A percentile compares a stretch with the other conserved stretches of the same genome.
These are phyloP conservation scores for Amblyopsis rosae DNA, from an alignment of 2,113 vertebrate species.

Conservation along the genomic window DNA sequence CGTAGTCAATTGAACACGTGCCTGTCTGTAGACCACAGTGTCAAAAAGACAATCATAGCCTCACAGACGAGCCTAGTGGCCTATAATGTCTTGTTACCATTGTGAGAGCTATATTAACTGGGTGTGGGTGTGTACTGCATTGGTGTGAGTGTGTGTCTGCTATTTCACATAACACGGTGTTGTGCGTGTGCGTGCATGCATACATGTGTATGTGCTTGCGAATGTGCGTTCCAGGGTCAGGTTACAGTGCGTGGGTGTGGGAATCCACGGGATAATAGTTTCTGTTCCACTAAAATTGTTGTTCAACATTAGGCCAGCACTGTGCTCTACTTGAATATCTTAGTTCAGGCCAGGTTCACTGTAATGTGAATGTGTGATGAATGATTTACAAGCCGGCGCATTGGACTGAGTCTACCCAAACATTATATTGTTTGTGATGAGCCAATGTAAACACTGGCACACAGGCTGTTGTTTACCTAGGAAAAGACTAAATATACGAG, in stretches of 20 bases:
- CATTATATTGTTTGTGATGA: too few species aligned
- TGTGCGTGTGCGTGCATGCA: background rate
- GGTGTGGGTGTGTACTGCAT: background rate
- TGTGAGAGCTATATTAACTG: background rate
- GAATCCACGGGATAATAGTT: conserved; percentile 45
- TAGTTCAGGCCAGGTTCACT: background rate
- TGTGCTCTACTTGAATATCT: conserved; percentile 25
- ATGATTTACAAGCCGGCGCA: too few species aligned
- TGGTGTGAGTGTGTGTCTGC: background rate
- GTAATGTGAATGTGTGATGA: background rate
- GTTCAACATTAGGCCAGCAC: conserved; percentile 16
- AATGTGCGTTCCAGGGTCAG: background rate
- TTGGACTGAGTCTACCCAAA: too few species aligned
- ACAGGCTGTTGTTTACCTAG: too few species aligned
- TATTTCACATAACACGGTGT: background rate
- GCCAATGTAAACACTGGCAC: too few species aligned
- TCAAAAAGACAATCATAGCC: conserved; percentile 25
- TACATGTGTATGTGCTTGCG: background rate
- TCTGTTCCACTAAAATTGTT: conserved; percentile 53
- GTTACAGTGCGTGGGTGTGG: conserved; percentile 20
- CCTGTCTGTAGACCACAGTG: conserved; percentile 28
- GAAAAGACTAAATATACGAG: too few species aligned
- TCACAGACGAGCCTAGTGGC: conserved; percentile 16
- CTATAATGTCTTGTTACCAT: background rate
- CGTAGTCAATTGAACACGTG: conserved; percentile 10